phyloP scores from a whole-genome alignment of 2,113 vertebrate species.

The Riparia riparia region DNA sequence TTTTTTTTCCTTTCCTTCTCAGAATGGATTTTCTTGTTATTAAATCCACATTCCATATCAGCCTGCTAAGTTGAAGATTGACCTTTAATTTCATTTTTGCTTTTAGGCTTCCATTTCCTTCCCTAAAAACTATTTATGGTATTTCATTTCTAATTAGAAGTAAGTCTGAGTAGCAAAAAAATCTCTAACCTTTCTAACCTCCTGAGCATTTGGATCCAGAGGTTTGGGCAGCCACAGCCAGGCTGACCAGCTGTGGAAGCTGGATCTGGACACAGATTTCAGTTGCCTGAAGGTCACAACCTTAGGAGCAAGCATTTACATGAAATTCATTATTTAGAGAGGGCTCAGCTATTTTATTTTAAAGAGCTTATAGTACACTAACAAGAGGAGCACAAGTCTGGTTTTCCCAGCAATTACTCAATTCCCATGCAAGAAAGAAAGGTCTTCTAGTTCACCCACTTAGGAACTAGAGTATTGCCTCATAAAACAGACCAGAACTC shows the following conservation, averaged over 20 bases:
- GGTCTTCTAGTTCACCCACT: background rate
- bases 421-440: background rate
- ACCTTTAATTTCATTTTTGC: constrained; percentile 62
- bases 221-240: background rate
- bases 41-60: background rate
- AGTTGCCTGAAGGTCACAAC: background rate
- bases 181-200: constrained; percentile 12
- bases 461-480: background rate
- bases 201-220: background rate
- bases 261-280: background rate
- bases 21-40: constrained; percentile 48
- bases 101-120: constrained; percentile 60
- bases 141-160: constrained; percentile 49
- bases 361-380: background rate
- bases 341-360: background rate
- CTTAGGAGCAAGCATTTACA: background rate
- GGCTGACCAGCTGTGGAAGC: constrained; percentile 2
- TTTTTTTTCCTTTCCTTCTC: constrained; percentile 1
- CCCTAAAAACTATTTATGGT: constrained; percentile 36
- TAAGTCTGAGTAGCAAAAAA: background rate
- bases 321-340: constrained; percentile 2
- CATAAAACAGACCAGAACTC: constrained; percentile 16
- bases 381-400: background rate
- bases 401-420: background rate
- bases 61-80: constrained; percentile 41